A percentile compares a stretch with the other conserved stretches of the same genome.
Evolutionary conservation across 2,888 invertebrate species (phyloP).

Genomic region (Trachelus iudaicus): DNA sequence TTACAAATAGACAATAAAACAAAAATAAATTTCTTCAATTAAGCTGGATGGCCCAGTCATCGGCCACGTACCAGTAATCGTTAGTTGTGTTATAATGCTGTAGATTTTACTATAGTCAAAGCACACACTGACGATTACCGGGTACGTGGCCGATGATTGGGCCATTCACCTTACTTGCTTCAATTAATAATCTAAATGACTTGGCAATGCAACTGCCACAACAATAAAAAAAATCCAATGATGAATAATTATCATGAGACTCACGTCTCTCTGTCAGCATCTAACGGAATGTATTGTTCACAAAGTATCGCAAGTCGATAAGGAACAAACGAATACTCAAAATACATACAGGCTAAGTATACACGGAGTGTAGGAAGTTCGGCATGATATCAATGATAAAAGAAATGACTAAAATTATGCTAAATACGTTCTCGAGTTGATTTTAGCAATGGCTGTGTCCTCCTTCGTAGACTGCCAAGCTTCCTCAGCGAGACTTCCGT

Average conservation of each 20-base stretch:
- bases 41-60: no score
- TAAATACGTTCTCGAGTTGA: constrained; percentile 41
- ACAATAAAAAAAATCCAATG: background rate
- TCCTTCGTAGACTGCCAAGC: constrained; percentile 55
- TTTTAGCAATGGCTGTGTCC: constrained; percentile 31
- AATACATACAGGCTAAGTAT: background rate
- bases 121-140: no score
- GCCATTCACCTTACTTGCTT: background rate
- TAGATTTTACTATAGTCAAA: no score
- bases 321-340: background rate
- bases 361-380: background rate
- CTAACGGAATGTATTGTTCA: constrained; percentile 16
- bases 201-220: background rate
- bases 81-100: no score
- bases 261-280: background rate
- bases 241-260: background rate
- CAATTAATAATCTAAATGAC: background rate
- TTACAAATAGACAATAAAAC: background rate
- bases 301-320: background rate
- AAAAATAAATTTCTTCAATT: background rate
- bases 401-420: constrained; percentile 26
- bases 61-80: no score
- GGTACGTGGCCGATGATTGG: no score
- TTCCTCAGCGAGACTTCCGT: constrained; percentile 61
- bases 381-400: background rate